Evolutionary conservation across 2,888 invertebrate species (phyloP), one percentile per base, ranked within the genome.

Genomic region (Venusia cambrica): DNA sequence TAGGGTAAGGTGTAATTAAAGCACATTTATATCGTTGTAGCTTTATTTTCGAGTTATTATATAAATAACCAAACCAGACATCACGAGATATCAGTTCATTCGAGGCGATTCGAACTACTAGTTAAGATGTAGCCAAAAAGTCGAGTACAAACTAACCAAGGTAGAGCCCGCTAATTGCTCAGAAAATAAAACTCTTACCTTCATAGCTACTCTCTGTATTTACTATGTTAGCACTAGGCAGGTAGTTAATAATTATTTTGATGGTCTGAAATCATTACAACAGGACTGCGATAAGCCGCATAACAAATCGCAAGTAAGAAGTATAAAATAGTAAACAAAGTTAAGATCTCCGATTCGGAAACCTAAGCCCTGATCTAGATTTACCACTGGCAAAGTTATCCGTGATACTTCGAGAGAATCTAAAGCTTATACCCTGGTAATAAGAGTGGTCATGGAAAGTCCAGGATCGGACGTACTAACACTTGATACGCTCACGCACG

Each of bases 401-500:
- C 11, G 5, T 17, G 18, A 10, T 28, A 8, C 24, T 31, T 1
- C 6, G 5, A 15, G 9, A 32, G 13, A 54, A 45, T 54, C 13
- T 55, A 27, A 31, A 16, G 48, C 45, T 44, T 65, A 51, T 22
- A 2, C 2, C 29, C 1, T 21, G 13, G 25, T 5, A 2, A 38
- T 58, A 55, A 37, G 43, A 42, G 26, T 10, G 29, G 31, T 4
- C 10, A 34, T 18, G 4, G 38, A 18, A 22, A 34, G 28, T 40
- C 30, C 21, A 18, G 27, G 39, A 47, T 36, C 46, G 45, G n/a
- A 45, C 58, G 56, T 56, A 54, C 52, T 54, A 63, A 61, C 55
- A 79, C 59, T 54, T 61, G 75, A 79, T 72, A 75, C 65, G 56
- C 57, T 53, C 67, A 73, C 73, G 71, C 73, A 72, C 72, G 66